Percentiles rank a stretch among this genome's conserved stretches.
These are phyloP conservation scores for Otis tarda DNA, from an alignment of 2,113 vertebrate genomes.

Conservation along the genomic window DNA sequence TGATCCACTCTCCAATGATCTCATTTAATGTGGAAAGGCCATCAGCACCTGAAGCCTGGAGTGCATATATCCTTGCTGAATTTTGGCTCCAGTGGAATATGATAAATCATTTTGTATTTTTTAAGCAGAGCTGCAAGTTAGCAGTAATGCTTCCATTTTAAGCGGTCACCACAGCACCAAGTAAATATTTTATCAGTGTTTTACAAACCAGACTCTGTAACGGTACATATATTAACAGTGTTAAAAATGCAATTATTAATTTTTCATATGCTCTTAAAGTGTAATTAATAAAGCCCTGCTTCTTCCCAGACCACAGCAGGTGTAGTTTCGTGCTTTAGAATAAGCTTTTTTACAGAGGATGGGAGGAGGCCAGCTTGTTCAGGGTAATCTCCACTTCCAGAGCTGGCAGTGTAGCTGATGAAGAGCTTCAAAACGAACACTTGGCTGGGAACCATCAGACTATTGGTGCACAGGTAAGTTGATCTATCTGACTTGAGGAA, in stretches of 20 bases:
- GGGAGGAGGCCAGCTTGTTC: neutral
- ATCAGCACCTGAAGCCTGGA: neutral
- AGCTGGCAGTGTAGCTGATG: neutral
- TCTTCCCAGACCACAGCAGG: neutral
- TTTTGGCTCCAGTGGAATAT: neutral
- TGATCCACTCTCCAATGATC: neutral
- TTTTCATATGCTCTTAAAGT: neutral
- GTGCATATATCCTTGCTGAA: neutral
- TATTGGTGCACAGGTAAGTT: neutral
- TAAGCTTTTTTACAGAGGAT: neutral
- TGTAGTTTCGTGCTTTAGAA: neutral
- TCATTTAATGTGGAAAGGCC: neutral
- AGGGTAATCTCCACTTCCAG: neutral
- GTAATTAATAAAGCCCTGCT: constrained; percentile 26
- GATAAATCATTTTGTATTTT: neutral
- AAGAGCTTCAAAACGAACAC: neutral
- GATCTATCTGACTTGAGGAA: neutral
- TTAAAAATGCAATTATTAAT: neutral
- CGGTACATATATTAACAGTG: neutral
- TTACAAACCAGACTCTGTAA: neutral
- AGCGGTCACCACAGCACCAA: neutral
- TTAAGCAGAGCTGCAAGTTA: neutral
- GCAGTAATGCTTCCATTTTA: neutral
- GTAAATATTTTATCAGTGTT: constrained; percentile 31
- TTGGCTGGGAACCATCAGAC: neutral